phyloP scores from a whole-genome alignment of 2,888 invertebrate genomes.

The Atrina japonica region DNA sequence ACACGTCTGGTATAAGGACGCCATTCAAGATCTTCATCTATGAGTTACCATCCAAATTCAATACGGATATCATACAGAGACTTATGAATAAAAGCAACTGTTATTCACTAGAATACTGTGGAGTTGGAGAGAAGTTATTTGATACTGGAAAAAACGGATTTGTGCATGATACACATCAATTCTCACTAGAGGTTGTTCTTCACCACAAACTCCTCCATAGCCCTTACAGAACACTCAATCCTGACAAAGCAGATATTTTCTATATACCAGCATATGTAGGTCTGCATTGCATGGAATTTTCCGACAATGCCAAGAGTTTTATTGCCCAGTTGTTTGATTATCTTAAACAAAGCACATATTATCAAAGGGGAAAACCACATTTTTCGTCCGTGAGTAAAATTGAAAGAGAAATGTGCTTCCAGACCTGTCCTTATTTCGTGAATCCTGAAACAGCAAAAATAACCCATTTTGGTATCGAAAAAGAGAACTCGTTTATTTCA shows the following conservation, averaged over 20 bases:
- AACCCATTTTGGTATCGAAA: constrained; percentile 65
- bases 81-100: constrained; percentile 30
- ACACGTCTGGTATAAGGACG: neutral
- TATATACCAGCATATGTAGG: constrained; percentile 63
- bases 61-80: constrained; percentile 38
- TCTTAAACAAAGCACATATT: constrained; percentile 48
- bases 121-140: constrained; percentile 46
- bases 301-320: constrained; percentile 2
- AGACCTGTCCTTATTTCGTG: constrained; percentile 56
- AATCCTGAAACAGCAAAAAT: constrained; percentile 50
- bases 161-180: constrained; percentile 49
- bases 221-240: constrained; percentile 52
- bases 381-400: constrained; percentile 68
- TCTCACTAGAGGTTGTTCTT: constrained; percentile 61
- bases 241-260: constrained; percentile 55
- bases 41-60: constrained; percentile 51
- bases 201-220: constrained; percentile 58
- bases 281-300: constrained; percentile 50
- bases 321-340: constrained; percentile 45
- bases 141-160: constrained; percentile 1
- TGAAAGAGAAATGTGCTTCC: constrained; percentile 58
- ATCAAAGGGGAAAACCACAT: constrained; percentile 59
- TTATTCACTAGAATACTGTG: constrained; percentile 42
- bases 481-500: constrained; percentile 41
- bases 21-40: constrained; percentile 55